phyloP scores from a whole-genome alignment of 2,888 invertebrate species.

The Tineola bisselliella region DNA sequence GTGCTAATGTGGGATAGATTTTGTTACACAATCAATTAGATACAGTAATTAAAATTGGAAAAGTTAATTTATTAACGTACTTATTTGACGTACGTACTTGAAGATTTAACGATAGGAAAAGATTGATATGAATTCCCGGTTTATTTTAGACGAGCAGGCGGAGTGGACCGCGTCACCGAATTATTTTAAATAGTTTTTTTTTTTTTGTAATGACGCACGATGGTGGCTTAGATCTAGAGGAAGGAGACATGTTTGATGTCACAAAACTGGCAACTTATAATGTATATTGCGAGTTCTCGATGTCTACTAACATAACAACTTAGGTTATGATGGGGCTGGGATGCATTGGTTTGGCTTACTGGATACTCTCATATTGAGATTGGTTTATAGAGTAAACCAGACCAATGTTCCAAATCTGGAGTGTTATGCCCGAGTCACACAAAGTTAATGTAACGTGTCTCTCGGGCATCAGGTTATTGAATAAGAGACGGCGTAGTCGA shows the following conservation, averaged over 20 bases:
- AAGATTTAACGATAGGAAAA: conserved; percentile 11
- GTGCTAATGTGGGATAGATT: neutral
- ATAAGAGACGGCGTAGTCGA: neutral
- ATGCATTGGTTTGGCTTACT: neutral
- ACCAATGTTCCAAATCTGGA: conserved; percentile 1
- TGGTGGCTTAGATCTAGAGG: neutral
- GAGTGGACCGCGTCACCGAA: conserved; percentile 33
- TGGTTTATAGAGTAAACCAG: neutral
- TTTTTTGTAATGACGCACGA: conserved; percentile 51
- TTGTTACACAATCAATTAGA: neutral
- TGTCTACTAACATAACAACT: conserved; percentile 64
- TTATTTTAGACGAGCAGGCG: conserved; percentile 41
- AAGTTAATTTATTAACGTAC: neutral
- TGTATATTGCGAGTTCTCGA: conserved; percentile 45
- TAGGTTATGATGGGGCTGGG: conserved; percentile 1
- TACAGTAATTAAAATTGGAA: too few species aligned
- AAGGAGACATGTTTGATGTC: neutral
- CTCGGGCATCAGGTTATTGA: neutral
- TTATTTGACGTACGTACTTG: too few species aligned
- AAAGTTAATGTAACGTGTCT: neutral
- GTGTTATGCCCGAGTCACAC: neutral
- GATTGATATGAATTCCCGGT: conserved; percentile 3
- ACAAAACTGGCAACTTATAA: neutral
- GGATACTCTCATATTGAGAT: neutral
- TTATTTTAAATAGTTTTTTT: conserved; percentile 33